Conservation (phyloP, 2,113 vertebrate genomes). For the Copsychus sechellarum region DNA sequence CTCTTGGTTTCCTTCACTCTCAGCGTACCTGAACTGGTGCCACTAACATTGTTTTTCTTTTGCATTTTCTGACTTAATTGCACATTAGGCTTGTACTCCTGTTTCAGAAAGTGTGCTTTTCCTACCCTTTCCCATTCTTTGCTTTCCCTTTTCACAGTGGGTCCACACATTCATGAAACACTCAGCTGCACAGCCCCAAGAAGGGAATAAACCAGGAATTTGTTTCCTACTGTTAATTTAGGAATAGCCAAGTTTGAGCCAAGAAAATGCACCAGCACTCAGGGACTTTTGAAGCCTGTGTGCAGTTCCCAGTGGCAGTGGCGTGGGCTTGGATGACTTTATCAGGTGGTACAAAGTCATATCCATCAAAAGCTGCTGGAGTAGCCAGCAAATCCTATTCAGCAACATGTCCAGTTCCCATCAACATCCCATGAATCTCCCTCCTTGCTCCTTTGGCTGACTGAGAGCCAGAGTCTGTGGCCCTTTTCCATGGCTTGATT, state of each 20-base stretch:
- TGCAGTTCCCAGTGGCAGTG: background rate
- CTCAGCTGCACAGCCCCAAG: rapidly evolving
- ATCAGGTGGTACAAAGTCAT: background rate
- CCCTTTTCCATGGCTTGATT: conserved; percentile 36
- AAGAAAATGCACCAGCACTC: background rate
- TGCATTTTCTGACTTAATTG: background rate
- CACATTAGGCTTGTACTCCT: background rate
- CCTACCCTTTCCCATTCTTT: background rate
- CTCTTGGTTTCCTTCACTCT: background rate
- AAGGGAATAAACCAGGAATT: background rate
- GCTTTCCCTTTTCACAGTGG: background rate
- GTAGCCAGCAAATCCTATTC: background rate
- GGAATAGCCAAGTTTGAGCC: background rate
- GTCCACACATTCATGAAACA: rapidly evolving
- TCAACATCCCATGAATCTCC: background rate
- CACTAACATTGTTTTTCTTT: background rate
- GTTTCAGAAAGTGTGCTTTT: background rate
- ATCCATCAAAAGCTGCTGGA: background rate
- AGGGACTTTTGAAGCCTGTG: background rate
- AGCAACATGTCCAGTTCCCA: background rate
- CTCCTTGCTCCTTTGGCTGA: background rate
- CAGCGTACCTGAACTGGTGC: background rate
- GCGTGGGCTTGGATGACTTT: background rate
- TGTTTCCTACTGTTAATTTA: background rate
- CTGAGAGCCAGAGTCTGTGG: background rate